Evolutionary conservation across 2,888 invertebrate genomes (phyloP), one percentile per base, ranked within the genome.

Genomic region (Pogonocherus hispidulus): DNA sequence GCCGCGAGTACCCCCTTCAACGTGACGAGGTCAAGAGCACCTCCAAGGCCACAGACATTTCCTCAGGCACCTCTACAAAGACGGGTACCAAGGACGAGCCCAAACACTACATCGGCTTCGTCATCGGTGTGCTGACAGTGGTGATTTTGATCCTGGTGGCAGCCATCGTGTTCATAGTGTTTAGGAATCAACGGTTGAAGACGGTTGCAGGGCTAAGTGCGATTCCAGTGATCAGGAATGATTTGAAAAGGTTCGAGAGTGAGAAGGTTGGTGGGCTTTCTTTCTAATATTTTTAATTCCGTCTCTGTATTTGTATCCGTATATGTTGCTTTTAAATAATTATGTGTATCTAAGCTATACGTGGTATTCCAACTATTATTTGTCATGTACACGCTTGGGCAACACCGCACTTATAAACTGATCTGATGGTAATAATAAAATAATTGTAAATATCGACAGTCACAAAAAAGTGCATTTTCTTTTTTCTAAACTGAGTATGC

Each of bases 111-210:
- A 90, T 91, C 77, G 91, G 91, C 72, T 87, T 90, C 76, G 89
- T 92, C 80, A 92, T 92, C 79, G 92, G 92, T 56, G 89, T 91
- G 65, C 87, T 93, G 78, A 90, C 91, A 47, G 91, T 92, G 59
- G 91, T 93, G 78, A 92, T 93, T 79, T 86, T 93, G 72, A 87
- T 93, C 80, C 87, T 93, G 67, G 88, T 91, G 72, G 90, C 89
- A 51, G 90, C 92, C 70, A 92, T 93, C 82, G 87, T 90, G 75
- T 89, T 93, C 84, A 91, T 93, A 85, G 89, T 91, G 78, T 88
- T 90, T 73, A 86, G 91, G 73, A 91, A 90, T 82, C 89, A 90
- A 78, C 87, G 89, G 71, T 82, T 87, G 49, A 88, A 88, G 76
- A 83, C 86, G 59, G 82, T 85, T 18, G 80, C 84, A 22, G 80